Evolutionary conservation across 1,140 invertebrate genomes (phyloP).

Genomic region (Ditylenchus dipsaci): DNA sequence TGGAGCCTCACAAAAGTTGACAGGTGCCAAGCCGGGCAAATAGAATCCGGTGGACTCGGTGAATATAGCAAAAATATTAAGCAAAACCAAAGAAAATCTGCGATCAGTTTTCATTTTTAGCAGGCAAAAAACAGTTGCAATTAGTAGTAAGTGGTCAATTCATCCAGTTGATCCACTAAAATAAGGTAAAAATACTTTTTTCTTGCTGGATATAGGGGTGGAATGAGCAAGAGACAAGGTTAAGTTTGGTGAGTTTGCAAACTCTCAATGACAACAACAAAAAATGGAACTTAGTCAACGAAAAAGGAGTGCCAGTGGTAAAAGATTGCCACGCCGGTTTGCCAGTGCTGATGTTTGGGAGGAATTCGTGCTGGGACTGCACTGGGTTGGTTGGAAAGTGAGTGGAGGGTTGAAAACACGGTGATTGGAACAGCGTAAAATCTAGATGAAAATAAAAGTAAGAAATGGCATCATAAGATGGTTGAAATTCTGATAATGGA

Average conservation of each 20-base stretch:
- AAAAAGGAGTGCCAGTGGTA: background rate
- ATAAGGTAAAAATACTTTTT: background rate
- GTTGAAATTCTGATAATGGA: no score
- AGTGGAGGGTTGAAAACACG: no score
- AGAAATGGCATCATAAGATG: no score
- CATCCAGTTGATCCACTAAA: background rate
- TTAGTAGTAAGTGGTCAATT: background rate
- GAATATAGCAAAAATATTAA: background rate
- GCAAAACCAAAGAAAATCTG: background rate
- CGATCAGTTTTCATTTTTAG: background rate
- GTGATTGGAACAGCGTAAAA: no score
- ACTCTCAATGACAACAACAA: background rate
- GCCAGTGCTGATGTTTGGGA: background rate
- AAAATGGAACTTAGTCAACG: no score
- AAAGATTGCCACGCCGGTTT: constrained; percentile 3
- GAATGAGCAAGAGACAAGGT: no score
- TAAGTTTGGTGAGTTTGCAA: background rate
- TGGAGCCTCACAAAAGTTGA: constrained; percentile 60
- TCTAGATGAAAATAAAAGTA: no score
- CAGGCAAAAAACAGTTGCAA: background rate
- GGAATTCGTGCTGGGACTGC: background rate
- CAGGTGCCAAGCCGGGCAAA: constrained; percentile 62
- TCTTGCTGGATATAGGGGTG: no score
- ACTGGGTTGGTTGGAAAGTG: no score
- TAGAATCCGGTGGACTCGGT: constrained; percentile 55